Percentiles rank a stretch among this genome's conserved stretches.
Evolutionary conservation across 2,113 vertebrate species (phyloP).

Genomic region (Catharus fuscescens): DNA sequence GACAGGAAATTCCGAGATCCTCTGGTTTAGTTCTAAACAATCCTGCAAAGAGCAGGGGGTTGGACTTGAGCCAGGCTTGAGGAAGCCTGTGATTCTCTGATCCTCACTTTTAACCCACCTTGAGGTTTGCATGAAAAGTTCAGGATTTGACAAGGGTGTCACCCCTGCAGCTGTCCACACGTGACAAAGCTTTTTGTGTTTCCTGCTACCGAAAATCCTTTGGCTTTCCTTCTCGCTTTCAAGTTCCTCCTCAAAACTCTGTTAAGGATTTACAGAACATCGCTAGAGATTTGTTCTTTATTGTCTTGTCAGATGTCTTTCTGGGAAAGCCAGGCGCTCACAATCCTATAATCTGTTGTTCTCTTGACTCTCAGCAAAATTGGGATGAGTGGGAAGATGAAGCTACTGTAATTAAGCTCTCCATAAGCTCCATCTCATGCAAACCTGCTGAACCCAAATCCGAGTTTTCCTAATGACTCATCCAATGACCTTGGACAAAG

Average conservation of each 20-base stretch:
- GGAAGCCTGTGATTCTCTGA: background rate
- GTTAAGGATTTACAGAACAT: background rate
- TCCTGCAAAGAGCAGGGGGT: background rate
- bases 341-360: conserved; percentile 27
- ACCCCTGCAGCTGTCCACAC: background rate
- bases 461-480: conserved; percentile 4
- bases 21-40: background rate
- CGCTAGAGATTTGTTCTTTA: background rate
- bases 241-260: background rate
- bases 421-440: background rate
- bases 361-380: background rate
- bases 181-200: rapidly evolving
- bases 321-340: background rate
- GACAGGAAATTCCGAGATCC: background rate
- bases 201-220: background rate
- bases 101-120: background rate
- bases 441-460: conserved; percentile 5
- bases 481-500: background rate
- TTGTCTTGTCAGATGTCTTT: background rate
- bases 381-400: conserved; percentile 34
- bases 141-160: background rate
- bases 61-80: background rate
- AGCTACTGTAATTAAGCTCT: conserved; percentile 54
- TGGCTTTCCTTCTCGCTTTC: background rate
- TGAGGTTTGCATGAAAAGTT: background rate